Percentiles rank a stretch among this genome's conserved stretches.
Conservation (phyloP, 2,888 invertebrate genomes). For the Dichetophora obliterata region DNA sequence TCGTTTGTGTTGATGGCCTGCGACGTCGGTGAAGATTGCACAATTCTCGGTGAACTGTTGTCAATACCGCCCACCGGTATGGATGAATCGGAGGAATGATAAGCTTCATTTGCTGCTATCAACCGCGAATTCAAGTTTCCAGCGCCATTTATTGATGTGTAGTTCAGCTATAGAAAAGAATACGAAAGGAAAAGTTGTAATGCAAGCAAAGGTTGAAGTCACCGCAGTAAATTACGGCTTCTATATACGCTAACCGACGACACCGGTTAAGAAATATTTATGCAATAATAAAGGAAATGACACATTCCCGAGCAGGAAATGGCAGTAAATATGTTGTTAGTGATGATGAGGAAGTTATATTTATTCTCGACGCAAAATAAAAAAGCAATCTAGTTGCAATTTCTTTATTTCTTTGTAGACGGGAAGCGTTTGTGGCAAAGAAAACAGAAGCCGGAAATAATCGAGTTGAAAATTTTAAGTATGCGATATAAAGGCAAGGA, state of each 20-base stretch:
- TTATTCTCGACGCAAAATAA: slow-evolving; percentile 16
- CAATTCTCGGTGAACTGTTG: slow-evolving; percentile 15
- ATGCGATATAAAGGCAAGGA: neutral
- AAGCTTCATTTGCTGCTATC: neutral
- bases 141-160: neutral
- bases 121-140: slow-evolving; percentile 15
- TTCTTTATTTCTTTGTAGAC: neutral
- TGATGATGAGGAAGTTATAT: slow-evolving; percentile 41
- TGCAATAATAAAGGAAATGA: slow-evolving; percentile 60
- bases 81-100: neutral
- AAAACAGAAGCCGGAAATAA: neutral
- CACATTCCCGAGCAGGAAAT: slow-evolving; percentile 66
- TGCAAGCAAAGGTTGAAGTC: too few relatives aligned
- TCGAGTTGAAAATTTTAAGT: neutral
- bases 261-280: neutral
- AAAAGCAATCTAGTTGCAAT: neutral
- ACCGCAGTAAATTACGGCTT: neutral
- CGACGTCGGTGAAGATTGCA: slow-evolving; percentile 8
- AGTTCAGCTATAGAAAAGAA: slow-evolving; percentile 3
- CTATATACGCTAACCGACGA: neutral
- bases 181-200: neutral
- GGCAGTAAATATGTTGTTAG: slow-evolving; percentile 55
- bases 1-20: neutral
- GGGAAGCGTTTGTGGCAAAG: slow-evolving; percentile 42
- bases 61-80: neutral